A percentile compares a stretch with the other conserved stretches of the same genome.
Conservation (phyloP, 2,888 invertebrate species). For the Leptopilina myrica region DNA sequence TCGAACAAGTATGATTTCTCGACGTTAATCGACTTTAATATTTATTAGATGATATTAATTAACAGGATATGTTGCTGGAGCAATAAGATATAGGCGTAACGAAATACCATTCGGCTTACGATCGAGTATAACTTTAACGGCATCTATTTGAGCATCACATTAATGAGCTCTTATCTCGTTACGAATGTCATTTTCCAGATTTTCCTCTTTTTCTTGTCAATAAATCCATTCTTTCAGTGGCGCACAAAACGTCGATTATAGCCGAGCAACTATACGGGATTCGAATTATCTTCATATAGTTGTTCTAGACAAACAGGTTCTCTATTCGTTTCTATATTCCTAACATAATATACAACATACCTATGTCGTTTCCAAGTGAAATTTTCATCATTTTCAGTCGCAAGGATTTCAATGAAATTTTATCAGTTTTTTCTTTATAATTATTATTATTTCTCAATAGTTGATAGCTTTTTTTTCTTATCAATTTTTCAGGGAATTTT, state of each 20-base stretch:
- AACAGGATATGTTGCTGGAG: slow-evolving; percentile 29
- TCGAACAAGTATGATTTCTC: slow-evolving; percentile 19
- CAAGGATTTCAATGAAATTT: not conserved
- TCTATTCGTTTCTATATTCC: slow-evolving; percentile 33
- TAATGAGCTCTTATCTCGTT: slow-evolving; percentile 38
- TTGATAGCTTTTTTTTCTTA: no score
- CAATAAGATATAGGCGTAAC: slow-evolving; percentile 2
- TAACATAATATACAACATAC: not conserved
- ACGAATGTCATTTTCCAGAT: slow-evolving; percentile 39
- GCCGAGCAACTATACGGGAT: slow-evolving; percentile 44
- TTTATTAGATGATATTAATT: slow-evolving; percentile 34
- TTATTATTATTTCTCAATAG: no score
- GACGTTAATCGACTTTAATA: slow-evolving; percentile 29
- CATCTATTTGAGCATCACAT: slow-evolving; percentile 24
- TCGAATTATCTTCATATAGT: slow-evolving; percentile 50
- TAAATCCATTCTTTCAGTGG: slow-evolving; percentile 38
- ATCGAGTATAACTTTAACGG: slow-evolving; percentile 25
- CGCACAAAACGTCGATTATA: slow-evolving; percentile 51
- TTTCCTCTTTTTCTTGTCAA: slow-evolving; percentile 41
- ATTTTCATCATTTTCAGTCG: slow-evolving; percentile 1
- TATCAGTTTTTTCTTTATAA: not conserved
- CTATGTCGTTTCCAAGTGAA: slow-evolving; percentile 5
- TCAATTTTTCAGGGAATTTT: no score
- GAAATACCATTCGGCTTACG: slow-evolving; percentile 2
- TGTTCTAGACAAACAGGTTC: slow-evolving; percentile 51